These are phyloP conservation scores for Girardia tigrina DNA, from an alignment of 2,888 invertebrate species.

Conservation along the genomic window DNA sequence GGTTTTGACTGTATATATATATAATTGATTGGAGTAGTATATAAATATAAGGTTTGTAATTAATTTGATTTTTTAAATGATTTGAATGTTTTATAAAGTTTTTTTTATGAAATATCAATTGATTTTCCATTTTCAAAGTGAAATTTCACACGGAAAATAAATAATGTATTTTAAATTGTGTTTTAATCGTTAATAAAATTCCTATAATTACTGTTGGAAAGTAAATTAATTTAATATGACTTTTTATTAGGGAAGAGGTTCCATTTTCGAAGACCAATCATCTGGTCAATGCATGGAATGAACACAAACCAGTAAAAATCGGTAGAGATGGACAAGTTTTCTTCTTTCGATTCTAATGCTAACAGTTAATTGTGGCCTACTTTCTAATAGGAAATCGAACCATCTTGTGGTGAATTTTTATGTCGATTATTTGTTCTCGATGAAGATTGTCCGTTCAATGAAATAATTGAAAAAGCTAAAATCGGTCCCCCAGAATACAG, in stretches of 20 bases:
- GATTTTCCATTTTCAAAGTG: no score
- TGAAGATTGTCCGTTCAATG: constrained; percentile 35
- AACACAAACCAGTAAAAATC: constrained; percentile 92
- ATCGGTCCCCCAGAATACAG: not conserved
- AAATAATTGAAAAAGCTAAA: constrained; percentile 31
- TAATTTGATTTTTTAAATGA: no score
- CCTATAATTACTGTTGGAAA: no score
- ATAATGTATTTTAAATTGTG: no score
- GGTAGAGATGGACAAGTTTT: constrained; percentile 73
- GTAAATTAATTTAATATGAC: constrained; percentile 1
- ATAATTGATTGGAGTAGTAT: no score
- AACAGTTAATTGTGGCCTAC: constrained; percentile 34
- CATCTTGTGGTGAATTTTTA: constrained; percentile 78
- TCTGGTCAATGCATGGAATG: constrained; percentile 91
- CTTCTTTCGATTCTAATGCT: constrained; percentile 32
- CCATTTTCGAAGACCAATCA: constrained; percentile 80
- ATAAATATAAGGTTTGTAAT: no score
- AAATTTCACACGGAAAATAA: no score
- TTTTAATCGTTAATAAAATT: no score
- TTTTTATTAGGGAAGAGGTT: constrained; percentile 62
- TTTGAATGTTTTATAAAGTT: no score
- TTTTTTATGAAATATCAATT: no score
- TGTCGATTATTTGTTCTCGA: constrained; percentile 85
- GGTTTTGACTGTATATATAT: no score
- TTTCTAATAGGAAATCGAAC: constrained; percentile 77